Conservation (phyloP, 1,140 invertebrate genomes). For the Pristionchus pacificus region DNA sequence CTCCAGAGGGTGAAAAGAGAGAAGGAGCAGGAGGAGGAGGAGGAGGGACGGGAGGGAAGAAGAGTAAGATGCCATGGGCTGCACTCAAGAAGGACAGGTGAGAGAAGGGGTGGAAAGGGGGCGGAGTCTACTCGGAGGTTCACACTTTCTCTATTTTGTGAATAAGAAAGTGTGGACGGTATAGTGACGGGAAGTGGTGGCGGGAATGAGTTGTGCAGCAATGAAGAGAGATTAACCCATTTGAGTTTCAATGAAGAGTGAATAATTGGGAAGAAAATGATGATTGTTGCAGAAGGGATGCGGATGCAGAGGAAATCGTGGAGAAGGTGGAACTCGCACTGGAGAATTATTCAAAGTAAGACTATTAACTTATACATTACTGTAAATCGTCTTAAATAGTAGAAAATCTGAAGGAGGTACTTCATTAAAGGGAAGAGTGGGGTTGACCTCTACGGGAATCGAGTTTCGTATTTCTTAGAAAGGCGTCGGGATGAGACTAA, state of each 20-base stretch:
- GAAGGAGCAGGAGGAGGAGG: too few species aligned
- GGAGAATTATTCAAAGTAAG: constrained; percentile 44
- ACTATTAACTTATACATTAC: neutral
- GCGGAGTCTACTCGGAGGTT: constrained; percentile 30
- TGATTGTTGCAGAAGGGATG: neutral
- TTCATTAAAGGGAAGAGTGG: neutral
- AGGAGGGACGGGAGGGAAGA: constrained; percentile 19
- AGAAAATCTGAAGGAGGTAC: too few species aligned
- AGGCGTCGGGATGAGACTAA: too few species aligned
- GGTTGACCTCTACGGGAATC: too few species aligned
- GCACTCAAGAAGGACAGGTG: constrained; percentile 14
- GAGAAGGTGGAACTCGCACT: constrained; percentile 30
- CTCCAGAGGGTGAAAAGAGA: constrained; percentile 6
- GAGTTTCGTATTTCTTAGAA: too few species aligned
- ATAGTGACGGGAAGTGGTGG: constrained; percentile 6
- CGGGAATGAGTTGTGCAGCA: constrained; percentile 11
- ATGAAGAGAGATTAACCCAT: too few species aligned
- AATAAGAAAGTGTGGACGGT: too few species aligned
- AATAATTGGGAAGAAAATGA: constrained; percentile 5
- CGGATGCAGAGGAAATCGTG: constrained; percentile 3
- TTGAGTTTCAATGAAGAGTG: neutral
- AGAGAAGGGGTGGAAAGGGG: constrained; percentile 12
- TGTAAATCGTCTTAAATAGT: too few species aligned
- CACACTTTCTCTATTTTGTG: too few species aligned
- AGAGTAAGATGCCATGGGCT: constrained; percentile 14